Evolutionary conservation across 2,797 vertebrate species (phyloP), one percentile per base, ranked within the genome.

Genomic region (Tinamus major): DNA sequence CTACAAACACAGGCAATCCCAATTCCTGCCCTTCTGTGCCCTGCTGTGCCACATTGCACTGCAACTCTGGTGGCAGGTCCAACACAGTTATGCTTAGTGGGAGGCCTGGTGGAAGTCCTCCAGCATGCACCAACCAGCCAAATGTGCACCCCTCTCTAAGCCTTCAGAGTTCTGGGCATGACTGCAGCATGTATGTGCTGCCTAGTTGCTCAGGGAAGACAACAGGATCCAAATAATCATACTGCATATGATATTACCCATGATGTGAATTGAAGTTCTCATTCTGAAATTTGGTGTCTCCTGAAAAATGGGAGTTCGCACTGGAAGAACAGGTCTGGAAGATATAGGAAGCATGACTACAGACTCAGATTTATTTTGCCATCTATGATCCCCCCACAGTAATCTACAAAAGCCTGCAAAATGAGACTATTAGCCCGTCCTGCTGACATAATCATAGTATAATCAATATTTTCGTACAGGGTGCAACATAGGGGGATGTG

Each of bases 381-480:
- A 64, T 56, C 69, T 88, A 62, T 88, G 84, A 51, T 78, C 90
- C 55, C 82, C 31, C 49, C 69, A 42, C 61, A 67, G 51, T 37
- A 87, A n/a, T 75, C 56, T 90, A 31, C 64, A 79, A 35, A 16
- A 80, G 46, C 46, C 37, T 77, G 81, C 67, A 83, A 31, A 69
- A 69, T 35, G 39, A 70, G 27, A 74, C 26, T 27, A 15, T 42
- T n/a, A 78, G 46, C 33, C n/a, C 27, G 58, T 76, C 37, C 48
- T 90, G 77, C n/a, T 82, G n/a, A 59, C 19, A 10, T 72, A 58
- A 42, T 42, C 58, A 13, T 31, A 41, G 11, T 42, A 23, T 26
- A 77, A 70, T 59, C 7, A 13, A 29, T 26, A 5, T 58, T 90
- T 80, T 58, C 14, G 24, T 75, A 46, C 27, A 74, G 42, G 20